Conservation (phyloP, 2,797 vertebrate species). For the Ambastaia sidthimunki region DNA sequence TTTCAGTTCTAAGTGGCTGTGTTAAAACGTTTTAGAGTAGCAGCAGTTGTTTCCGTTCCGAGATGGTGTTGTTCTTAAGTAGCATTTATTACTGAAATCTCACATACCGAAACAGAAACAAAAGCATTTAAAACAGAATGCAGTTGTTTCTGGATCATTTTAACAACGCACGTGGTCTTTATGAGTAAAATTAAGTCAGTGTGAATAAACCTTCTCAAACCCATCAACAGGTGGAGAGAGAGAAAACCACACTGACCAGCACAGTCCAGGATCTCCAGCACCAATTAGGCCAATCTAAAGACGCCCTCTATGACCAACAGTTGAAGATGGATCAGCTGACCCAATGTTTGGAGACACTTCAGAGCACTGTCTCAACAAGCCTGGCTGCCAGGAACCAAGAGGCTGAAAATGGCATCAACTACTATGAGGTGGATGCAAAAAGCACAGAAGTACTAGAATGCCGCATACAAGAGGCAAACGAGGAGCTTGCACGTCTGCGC, state of each 20-base stretch:
- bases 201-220: not conserved
- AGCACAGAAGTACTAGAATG: conserved; percentile 78
- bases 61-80: not conserved
- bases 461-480: conserved; percentile 72
- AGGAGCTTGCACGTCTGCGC: conserved; percentile 75
- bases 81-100: not conserved
- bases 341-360: conserved; percentile 74
- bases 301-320: conserved; percentile 80
- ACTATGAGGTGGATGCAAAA: conserved; percentile 79
- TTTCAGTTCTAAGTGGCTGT: not conserved
- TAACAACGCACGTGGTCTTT: not conserved
- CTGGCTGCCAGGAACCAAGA: conserved; percentile 46
- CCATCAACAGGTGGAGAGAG: conserved; percentile 77
- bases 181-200: not conserved
- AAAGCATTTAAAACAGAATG: too few relatives aligned
- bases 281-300: conserved; percentile 79
- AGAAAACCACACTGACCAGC: conserved; percentile 75
- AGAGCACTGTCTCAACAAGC: conserved; percentile 52
- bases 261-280: conserved; percentile 82
- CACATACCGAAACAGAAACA: not conserved
- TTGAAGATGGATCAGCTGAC: conserved; percentile 75
- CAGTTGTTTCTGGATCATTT: too few relatives aligned
- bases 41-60: not conserved
- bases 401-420: conserved; percentile 58
- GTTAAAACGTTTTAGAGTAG: not conserved